Conservation (phyloP, 2,113 vertebrate species). For the Potamarius usumacintae region DNA sequence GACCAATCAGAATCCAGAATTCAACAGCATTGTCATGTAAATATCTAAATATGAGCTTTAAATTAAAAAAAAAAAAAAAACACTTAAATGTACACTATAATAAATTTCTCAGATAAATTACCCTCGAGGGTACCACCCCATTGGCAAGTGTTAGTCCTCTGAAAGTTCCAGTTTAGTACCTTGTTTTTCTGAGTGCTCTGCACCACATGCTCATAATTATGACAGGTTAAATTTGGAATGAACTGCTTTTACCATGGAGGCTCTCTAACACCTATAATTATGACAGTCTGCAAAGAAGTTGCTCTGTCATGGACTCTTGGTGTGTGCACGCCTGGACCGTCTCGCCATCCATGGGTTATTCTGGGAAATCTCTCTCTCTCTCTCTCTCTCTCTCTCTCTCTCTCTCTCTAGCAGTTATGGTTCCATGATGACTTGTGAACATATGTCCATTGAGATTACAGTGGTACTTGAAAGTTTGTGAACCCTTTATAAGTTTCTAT, state of each 20-base stretch:
- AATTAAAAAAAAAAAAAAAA: not conserved
- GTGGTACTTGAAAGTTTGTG: too few species aligned
- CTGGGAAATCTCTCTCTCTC: not conserved
- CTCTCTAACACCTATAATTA: constrained; percentile 30
- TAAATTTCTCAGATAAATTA: not conserved
- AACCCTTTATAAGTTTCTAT: too few species aligned
- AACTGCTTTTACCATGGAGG: constrained; percentile 18
- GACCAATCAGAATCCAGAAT: not conserved
- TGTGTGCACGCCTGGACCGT: constrained; percentile 12
- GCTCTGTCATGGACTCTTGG: constrained; percentile 16
- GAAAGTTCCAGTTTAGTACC: not conserved
- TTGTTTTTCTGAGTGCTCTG: not conserved
- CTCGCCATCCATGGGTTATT: not conserved
- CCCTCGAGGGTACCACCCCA: too few species aligned
- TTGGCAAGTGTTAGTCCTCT: not conserved
- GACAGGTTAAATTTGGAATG: constrained; percentile 20
- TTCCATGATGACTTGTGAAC: not conserved
- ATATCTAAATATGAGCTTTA: not conserved
- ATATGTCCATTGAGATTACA: not conserved
- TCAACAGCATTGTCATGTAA: not conserved
- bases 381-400: not conserved
- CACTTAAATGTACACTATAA: not conserved
- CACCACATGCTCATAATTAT: constrained; percentile 27
- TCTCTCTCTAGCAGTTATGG: not conserved
- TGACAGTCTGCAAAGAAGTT: constrained; percentile 21